Evolutionary conservation across 1,140 invertebrate species (phyloP).

Genomic region (Periplaneta americana): DNA sequence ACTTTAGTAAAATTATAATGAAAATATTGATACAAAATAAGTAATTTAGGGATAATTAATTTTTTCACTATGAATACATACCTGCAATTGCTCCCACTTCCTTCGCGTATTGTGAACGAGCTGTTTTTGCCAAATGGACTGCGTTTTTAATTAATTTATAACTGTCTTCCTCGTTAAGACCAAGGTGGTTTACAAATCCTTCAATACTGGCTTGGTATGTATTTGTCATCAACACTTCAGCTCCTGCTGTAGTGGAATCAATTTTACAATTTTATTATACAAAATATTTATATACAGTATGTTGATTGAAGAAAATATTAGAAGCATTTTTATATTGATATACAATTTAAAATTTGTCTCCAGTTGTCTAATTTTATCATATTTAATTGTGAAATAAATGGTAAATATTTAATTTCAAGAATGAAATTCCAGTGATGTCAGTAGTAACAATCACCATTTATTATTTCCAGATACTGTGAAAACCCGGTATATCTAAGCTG

Average conservation of each 20-base stretch:
- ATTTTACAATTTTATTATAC: no score
- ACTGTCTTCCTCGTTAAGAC: constrained; percentile 52
- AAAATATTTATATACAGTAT: no score
- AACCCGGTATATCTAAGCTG: no score
- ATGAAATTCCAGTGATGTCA: no score
- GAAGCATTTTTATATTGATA: no score
- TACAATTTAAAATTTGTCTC: no score
- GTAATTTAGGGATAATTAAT: background rate
- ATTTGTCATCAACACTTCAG: constrained; percentile 77
- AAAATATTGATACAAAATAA: background rate
- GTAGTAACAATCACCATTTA: no score
- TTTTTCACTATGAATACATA: background rate
- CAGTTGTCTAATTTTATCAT: no score
- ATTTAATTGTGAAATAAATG: no score
- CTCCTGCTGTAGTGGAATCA: constrained; percentile 65
- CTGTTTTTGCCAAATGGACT: constrained; percentile 58
- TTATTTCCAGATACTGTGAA: no score
- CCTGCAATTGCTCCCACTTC: constrained; percentile 30
- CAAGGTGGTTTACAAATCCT: constrained; percentile 67
- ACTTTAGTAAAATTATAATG: background rate
- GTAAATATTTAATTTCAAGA: no score
- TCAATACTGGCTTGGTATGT: constrained; percentile 84
- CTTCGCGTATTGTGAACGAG: constrained; percentile 48
- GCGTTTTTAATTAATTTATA: constrained; percentile 62
- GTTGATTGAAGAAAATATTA: no score